These are phyloP conservation scores for Hydrotaea cyrtoneurina DNA, from an alignment of 2,888 invertebrate species.

Conservation along the genomic window DNA sequence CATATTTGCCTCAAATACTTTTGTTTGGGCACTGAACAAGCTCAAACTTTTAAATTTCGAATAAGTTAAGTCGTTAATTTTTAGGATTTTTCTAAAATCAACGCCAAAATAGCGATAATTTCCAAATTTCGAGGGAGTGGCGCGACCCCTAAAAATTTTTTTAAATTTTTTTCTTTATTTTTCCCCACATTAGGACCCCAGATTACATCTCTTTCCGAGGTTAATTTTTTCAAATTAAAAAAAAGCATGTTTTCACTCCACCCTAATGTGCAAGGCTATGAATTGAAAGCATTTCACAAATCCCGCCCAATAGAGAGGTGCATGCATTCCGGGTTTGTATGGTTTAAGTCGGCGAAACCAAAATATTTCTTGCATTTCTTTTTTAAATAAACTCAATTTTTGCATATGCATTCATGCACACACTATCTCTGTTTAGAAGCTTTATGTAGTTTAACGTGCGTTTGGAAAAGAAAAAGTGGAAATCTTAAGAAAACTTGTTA, in stretches of 20 bases:
- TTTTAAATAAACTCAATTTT: neutral
- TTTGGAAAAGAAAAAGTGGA: neutral
- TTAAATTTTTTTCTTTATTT: too few relatives aligned
- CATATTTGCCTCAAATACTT: too few relatives aligned
- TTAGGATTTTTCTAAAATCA: too few relatives aligned
- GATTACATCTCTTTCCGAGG: too few relatives aligned
- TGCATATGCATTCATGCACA: neutral
- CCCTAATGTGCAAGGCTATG: neutral
- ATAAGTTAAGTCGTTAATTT: too few relatives aligned
- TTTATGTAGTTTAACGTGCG: neutral
- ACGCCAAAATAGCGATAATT: too few relatives aligned
- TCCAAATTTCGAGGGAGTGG: too few relatives aligned
- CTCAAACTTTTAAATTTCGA: too few relatives aligned
- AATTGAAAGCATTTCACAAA: neutral
- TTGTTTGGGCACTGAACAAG: too few relatives aligned
- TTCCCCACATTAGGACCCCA: too few relatives aligned
- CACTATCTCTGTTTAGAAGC: slow-evolving; percentile 3
- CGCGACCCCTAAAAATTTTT: too few relatives aligned
- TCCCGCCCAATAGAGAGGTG: neutral
- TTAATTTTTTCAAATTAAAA: too few relatives aligned
- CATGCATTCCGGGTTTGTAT: neutral
- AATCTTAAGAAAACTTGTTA: neutral
- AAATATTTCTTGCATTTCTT: neutral
- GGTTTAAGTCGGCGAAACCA: neutral
- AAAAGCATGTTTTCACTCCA: neutral